Conservation (phyloP, 2,797 vertebrate genomes). For the Taenioides sp. region DNA sequence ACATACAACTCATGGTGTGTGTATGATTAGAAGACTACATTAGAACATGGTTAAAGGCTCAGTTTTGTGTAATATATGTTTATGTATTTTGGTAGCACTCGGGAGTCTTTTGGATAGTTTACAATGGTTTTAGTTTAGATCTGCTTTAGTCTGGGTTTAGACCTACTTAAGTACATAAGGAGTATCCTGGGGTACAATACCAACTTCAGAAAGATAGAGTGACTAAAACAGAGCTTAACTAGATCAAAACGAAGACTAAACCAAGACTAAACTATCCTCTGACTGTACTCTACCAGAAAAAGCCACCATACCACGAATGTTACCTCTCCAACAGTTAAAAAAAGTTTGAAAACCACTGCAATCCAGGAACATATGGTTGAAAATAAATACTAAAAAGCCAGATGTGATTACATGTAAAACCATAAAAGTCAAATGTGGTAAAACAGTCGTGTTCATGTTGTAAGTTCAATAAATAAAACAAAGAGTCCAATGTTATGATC, state of each 20-base stretch:
- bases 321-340: neutral
- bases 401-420: slow-evolving; percentile 15
- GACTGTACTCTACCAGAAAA: too few relatives aligned
- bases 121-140: neutral
- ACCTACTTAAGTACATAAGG: neutral
- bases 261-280: neutral
- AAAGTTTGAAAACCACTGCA: neutral
- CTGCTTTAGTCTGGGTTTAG: neutral
- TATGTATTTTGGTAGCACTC: too few relatives aligned
- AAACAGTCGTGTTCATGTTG: slow-evolving; percentile 39
- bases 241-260: neutral
- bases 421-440: slow-evolving; percentile 18
- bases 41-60: too few relatives aligned
- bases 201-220: too few relatives aligned
- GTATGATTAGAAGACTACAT: too few relatives aligned
- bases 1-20: too few relatives aligned
- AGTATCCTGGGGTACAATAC: neutral
- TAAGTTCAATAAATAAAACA: slow-evolving; percentile 64
- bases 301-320: neutral
- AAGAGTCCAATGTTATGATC: slow-evolving; percentile 71
- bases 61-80: too few relatives aligned
- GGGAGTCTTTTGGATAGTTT: neutral
- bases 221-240: neutral
- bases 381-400: too few relatives aligned
- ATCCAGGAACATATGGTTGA: neutral